Conservation (phyloP, 2,888 invertebrate genomes). For the Tiliacea aurago region DNA sequence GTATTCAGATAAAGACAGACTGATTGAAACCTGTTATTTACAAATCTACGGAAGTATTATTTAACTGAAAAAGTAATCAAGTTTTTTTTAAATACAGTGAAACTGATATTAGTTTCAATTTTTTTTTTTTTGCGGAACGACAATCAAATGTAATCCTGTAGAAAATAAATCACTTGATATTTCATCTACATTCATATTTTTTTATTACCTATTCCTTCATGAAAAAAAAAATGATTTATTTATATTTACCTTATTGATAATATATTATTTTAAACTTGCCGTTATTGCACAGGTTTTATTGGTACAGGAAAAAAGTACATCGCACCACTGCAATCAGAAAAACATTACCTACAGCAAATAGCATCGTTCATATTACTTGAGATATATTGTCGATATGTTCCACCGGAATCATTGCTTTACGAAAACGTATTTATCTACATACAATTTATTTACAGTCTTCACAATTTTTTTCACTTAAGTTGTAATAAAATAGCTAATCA, state of each 20-base stretch:
- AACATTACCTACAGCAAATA: slow-evolving; percentile 42
- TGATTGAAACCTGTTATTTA: slow-evolving; percentile 63
- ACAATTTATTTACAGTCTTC: slow-evolving; percentile 88
- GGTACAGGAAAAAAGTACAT: background rate
- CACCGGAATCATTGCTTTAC: slow-evolving; percentile 82
- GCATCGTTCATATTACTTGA: slow-evolving; percentile 58
- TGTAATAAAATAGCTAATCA: slow-evolving; percentile 61
- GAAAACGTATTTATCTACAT: slow-evolving; percentile 75
- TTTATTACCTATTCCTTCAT: too few species aligned
- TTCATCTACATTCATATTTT: background rate
- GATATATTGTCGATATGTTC: slow-evolving; percentile 89
- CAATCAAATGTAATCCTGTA: background rate
- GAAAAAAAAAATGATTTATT: background rate
- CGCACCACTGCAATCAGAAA: slow-evolving; percentile 24
- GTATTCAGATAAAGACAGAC: slow-evolving; percentile 27
- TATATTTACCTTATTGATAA: too few species aligned
- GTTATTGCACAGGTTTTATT: background rate
- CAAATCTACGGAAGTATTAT: slow-evolving; percentile 60
- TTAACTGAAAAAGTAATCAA: slow-evolving; percentile 22
- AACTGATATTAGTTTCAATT: background rate
- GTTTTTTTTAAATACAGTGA: slow-evolving; percentile 49
- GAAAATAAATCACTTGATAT: background rate
- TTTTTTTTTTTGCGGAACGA: background rate
- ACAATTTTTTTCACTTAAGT: slow-evolving; percentile 74
- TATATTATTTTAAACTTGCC: background rate